Base-by-base conservation (phyloP, 2,797 vertebrate species). In the Neosalanx taihuensis region DNA sequence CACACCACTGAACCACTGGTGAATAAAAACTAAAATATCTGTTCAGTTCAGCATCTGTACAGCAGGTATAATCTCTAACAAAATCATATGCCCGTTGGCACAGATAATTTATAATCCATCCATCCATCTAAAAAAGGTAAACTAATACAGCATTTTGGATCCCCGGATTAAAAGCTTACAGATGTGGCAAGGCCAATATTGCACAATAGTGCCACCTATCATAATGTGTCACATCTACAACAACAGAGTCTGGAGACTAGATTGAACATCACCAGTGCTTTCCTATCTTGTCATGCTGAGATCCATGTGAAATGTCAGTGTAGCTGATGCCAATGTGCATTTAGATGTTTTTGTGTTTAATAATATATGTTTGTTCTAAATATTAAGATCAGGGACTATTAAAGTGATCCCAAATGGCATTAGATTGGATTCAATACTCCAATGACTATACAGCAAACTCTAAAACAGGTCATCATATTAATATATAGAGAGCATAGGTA, bases 111-210 rank as follows among this genome's bases (percentile, higher is more conserved):
- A 88, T 49, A 49, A 64, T 71, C 90, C 90, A 93, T 89, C 90
- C 90, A 93, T 89, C 88, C 89, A 88, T 87, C 89, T 85, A 90
- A 73, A 84, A 88, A 84, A 90, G 85, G 88, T 89, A 90, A 88
- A 92, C 90, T 92, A 89, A 89, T 81, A 83, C 87, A 89, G 51
- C 89, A 91, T 91, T 7, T 91, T 92, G 90, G 91, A 91, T 91
- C 87, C 86, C 84, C 70, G 89, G 91, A 93, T 92, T 93, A 93
- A 92, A 89, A 91, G 89, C 89, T 92, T 92, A 92, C 84, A 81
- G 80, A 75, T 84, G 78, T 84, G 86, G 87, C 84, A 88, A 79
- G 85, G 89, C 88, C 89, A 91, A 91, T 91, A 87, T 87, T 82
- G 70, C 86, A 86, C 80, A 84, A 76, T 83, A 81, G 86, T 89